These are phyloP conservation scores for Aurelia sp. DNA, from an alignment of 30 jellyfish, hydroid and myxozoan genomes.

Conservation along the genomic window DNA sequence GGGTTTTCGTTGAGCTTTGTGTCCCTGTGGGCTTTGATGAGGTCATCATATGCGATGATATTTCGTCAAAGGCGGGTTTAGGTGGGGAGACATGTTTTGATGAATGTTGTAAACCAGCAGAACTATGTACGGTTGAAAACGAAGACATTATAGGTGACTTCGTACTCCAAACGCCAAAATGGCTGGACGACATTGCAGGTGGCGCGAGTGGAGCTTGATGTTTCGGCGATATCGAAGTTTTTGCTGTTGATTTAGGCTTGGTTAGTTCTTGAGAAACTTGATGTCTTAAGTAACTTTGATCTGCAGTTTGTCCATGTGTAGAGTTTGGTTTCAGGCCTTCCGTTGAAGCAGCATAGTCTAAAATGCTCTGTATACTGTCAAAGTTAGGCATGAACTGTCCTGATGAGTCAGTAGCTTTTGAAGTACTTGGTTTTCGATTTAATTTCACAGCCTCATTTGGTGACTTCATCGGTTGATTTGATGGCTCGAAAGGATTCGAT, in stretches of 20 bases:
- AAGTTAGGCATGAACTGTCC: neutral
- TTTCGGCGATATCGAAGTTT: slow-evolving; percentile 2
- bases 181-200: neutral
- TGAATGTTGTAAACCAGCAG: neutral
- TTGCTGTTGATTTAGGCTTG: neutral
- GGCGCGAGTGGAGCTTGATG: neutral
- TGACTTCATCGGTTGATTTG: neutral
- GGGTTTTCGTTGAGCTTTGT: slow-evolving; percentile 7
- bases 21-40: slow-evolving; percentile 7
- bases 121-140: neutral
- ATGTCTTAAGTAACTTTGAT: neutral
- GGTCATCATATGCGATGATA: neutral
- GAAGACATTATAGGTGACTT: neutral
- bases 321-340: neutral
- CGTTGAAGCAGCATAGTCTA: slow-evolving; percentile 60
- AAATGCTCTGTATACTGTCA: slow-evolving; percentile 30
- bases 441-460: slow-evolving; percentile 12
- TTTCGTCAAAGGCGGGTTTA: slow-evolving; percentile 7
- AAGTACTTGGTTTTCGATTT: slow-evolving; percentile 9
- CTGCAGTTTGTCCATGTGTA: slow-evolving; percentile 1
- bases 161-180: neutral
- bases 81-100: slow-evolving; percentile 30
- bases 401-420: neutral
- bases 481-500: slow-evolving; percentile 20
- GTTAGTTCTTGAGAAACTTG: slow-evolving; percentile 1